These are phyloP conservation scores for Sesamia inferens DNA, from an alignment of 2,888 invertebrate species.

Conservation along the genomic window DNA sequence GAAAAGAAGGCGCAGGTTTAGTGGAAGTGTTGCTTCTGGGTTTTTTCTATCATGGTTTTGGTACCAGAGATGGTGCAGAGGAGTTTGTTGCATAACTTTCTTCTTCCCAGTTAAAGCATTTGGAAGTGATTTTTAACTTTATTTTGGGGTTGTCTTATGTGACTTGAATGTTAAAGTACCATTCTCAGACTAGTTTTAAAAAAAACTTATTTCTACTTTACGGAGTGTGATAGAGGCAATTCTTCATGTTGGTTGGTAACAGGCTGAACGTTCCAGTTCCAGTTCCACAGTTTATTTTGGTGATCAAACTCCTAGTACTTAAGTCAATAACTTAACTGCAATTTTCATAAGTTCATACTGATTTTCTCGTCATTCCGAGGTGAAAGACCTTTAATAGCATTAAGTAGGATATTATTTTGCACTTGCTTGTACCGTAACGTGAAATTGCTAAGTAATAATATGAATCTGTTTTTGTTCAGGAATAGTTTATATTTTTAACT, in stretches of 20 bases:
- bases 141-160: no score
- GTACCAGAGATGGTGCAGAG: neutral
- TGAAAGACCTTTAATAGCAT: constrained; percentile 18
- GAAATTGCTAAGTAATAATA: neutral
- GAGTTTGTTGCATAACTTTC: neutral
- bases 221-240: no score
- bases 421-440: constrained; percentile 1
- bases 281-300: neutral
- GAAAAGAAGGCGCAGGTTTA: constrained; percentile 71
- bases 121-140: neutral
- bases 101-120: neutral
- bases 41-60: neutral
- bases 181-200: no score
- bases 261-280: neutral
- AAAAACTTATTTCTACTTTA: neutral
- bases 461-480: neutral
- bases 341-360: constrained; percentile 18
- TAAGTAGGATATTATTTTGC: constrained; percentile 24
- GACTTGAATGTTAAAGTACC: no score
- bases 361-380: constrained; percentile 23
- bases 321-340: neutral
- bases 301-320: neutral
- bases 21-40: neutral
- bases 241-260: neutral
- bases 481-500: constrained; percentile 11